Evolutionary conservation across 2,113 vertebrate genomes (phyloP).

Genomic region (Perognathus longimembris): DNA sequence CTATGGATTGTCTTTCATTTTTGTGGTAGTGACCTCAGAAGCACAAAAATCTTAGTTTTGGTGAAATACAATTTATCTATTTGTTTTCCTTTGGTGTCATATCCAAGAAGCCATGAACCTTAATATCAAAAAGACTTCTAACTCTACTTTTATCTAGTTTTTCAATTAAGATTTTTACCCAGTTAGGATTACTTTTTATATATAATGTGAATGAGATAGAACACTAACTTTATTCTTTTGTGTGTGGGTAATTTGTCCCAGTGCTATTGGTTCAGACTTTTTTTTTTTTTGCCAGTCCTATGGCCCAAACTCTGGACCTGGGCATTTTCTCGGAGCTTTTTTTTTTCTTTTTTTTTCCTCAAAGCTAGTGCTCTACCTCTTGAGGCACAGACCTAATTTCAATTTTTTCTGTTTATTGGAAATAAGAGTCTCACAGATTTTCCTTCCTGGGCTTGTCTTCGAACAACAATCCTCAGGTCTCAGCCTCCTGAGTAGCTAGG

Average conservation of each 20-base stretch:
- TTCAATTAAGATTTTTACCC: not conserved
- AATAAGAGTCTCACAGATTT: no score
- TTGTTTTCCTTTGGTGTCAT: not conserved
- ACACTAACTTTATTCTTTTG: not conserved
- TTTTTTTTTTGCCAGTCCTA: not conserved
- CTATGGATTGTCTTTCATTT: not conserved
- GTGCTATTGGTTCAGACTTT: not conserved
- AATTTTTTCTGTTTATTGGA: no score
- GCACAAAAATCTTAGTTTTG: slow-evolving; percentile 4
- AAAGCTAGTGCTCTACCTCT: no score
- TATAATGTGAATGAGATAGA: not conserved
- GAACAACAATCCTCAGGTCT: no score
- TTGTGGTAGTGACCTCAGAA: slow-evolving; percentile 7
- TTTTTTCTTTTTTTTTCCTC: no score
- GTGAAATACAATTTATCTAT: not conserved
- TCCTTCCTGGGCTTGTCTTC: no score
- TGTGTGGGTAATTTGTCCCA: not conserved
- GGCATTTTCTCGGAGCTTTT: no score
- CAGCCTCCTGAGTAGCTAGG: no score
- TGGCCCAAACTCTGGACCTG: no score
- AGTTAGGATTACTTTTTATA: not conserved
- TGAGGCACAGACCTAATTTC: no score
- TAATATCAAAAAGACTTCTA: not conserved
- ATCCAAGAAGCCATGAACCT: not conserved
- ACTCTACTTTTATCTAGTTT: slow-evolving; percentile 16